Base-by-base conservation (phyloP, 2,113 vertebrate genomes). In the Urocolius indicus region DNA sequence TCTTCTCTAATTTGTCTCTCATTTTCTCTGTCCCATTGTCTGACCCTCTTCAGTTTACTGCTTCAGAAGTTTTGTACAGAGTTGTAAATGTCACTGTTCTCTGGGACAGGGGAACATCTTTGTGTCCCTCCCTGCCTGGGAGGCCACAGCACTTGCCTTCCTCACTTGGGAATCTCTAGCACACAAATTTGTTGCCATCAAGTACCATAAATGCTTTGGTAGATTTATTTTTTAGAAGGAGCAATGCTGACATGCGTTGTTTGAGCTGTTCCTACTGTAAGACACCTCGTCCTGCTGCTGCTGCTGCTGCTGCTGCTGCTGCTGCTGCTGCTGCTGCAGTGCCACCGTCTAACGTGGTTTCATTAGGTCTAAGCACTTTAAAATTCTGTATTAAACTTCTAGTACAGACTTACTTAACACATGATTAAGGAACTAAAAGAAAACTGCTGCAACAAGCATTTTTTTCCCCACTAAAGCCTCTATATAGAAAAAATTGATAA, bases 401-500 rank as follows among this genome's bases (percentile, higher is more conserved):
- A 71, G 21, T 38, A 71, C 20, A 87, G 59, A 59, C 76, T 95
- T 86, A 88, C 74, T 96, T 59, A 43, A 57, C 27, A 72, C 30
- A 55, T 34, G 73, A 91, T 61, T 84, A 93, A 87, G 87, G 55
- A 94, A 87, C 79, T 78, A 88, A 84, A 86, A 93, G 58, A 67
- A 96, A 96, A 90, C 51, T 68, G 88, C 93, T 89, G 54, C 32
- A 65, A 84, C 43, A 65, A 87, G 94, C 94, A 61, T 58, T 93
- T 97, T 87, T 95, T 85, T 84, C 5, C 5, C 91, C 58, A 69
- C 92, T 93, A 91, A 92, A 93, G 59, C 91, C 79, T 85, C 82
- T 83, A 46, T 80, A 67, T 30, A 88, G 89, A 96, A 95, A 94
- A 96, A 97, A 97, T 57, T 95, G 97, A 94, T 96, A 97, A 92